phyloP scores from a whole-genome alignment of 2,113 vertebrate genomes.

The Burhinus oedicnemus region DNA sequence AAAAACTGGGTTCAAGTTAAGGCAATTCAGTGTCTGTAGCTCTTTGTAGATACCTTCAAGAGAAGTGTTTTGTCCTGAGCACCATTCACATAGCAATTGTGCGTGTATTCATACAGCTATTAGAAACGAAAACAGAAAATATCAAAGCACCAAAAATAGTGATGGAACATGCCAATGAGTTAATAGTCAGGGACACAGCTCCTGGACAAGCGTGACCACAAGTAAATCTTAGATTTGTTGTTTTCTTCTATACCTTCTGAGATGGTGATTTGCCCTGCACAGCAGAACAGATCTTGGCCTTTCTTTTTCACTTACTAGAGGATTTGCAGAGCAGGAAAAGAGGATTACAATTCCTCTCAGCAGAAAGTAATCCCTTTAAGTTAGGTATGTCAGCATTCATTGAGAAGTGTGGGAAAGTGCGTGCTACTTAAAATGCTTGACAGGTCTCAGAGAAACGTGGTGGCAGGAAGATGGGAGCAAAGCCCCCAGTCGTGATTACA shows the following conservation, averaged over 20 bases:
- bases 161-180: slow-evolving; percentile 26
- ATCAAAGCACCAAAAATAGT: slow-evolving; percentile 42
- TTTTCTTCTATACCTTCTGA: slow-evolving; percentile 53
- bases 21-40: background rate
- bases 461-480: slow-evolving; percentile 34
- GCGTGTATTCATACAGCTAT: slow-evolving; percentile 3
- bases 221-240: slow-evolving; percentile 58
- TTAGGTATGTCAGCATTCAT: slow-evolving; percentile 70
- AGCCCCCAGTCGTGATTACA: slow-evolving; percentile 7
- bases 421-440: slow-evolving; percentile 54
- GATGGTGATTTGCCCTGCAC: slow-evolving; percentile 50
- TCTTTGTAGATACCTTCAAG: background rate
- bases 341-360: slow-evolving; percentile 61
- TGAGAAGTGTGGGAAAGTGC: slow-evolving; percentile 55
- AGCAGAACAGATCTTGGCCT: slow-evolving; percentile 41
- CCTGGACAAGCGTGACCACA: slow-evolving; percentile 53
- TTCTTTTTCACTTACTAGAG: slow-evolving; percentile 51
- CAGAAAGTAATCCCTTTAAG: slow-evolving; percentile 61
- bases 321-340: slow-evolving; percentile 69
- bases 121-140: slow-evolving; percentile 29
- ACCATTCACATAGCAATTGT: background rate
- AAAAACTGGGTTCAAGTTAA: background rate
- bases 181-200: slow-evolving; percentile 45
- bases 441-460: slow-evolving; percentile 45
- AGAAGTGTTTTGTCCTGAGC: background rate